A percentile compares a stretch with the other conserved stretches of the same genome.
Conservation (phyloP, 2,797 vertebrate species). For the Rachycentron canadum region DNA sequence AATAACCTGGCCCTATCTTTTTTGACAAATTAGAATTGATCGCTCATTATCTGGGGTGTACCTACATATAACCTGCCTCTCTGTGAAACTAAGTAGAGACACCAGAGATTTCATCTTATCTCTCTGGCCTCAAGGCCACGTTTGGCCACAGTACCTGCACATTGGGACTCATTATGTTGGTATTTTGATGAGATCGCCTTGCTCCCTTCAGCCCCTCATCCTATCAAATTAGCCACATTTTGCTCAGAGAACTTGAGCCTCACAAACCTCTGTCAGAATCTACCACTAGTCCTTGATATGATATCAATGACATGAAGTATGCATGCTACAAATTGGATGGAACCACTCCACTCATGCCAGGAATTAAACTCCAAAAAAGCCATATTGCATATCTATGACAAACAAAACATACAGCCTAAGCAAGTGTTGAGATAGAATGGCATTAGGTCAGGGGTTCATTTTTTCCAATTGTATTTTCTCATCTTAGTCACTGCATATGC, state of each 20-base stretch:
- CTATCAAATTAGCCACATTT: slow-evolving; percentile 42
- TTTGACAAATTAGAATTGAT: slow-evolving; percentile 52
- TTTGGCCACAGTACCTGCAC: slow-evolving; percentile 39
- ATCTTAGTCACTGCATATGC: slow-evolving; percentile 54
- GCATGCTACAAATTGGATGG: slow-evolving; percentile 31
- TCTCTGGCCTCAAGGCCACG: slow-evolving; percentile 27
- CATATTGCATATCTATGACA: slow-evolving; percentile 54
- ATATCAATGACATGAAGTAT: slow-evolving; percentile 40
- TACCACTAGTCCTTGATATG: slow-evolving; percentile 27
- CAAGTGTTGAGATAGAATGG: slow-evolving; percentile 49
- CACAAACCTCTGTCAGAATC: slow-evolving; percentile 25
- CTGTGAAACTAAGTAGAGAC: slow-evolving; percentile 24
- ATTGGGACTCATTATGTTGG: slow-evolving; percentile 50
- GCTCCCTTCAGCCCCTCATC: slow-evolving; percentile 36
- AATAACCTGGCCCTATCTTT: slow-evolving; percentile 19
- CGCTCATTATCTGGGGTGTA: slow-evolving; percentile 34
- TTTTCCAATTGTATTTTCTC: slow-evolving; percentile 52
- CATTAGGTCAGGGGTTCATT: slow-evolving; percentile 55
- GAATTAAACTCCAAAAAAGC: slow-evolving; percentile 52
- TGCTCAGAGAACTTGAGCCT: slow-evolving; percentile 14
- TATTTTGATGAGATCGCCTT: slow-evolving; percentile 57
- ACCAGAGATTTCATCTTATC: slow-evolving; percentile 30
- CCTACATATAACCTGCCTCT: background rate
- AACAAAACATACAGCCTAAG: slow-evolving; percentile 47
- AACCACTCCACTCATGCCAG: slow-evolving; percentile 38